phyloP scores from a whole-genome alignment of 2,113 vertebrate genomes.

The Ondatra zibethicus region DNA sequence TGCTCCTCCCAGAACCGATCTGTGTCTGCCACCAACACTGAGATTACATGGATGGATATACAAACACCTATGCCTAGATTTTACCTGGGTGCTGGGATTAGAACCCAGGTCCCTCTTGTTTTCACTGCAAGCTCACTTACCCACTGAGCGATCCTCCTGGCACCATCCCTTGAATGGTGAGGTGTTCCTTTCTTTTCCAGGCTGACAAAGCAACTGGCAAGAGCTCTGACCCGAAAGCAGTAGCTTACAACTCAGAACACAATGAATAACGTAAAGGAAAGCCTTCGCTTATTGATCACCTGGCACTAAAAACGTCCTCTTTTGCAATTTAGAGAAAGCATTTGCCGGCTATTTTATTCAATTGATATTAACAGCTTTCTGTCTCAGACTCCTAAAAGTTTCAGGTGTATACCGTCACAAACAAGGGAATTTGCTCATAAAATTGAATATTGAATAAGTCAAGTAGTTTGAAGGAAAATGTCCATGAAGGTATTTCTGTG shows the following conservation, averaged over 20 bases:
- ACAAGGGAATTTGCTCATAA: background rate
- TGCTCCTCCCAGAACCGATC: background rate
- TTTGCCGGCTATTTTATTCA: background rate
- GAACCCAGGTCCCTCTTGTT: background rate
- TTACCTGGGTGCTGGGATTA: background rate
- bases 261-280: background rate
- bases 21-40: background rate
- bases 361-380: background rate
- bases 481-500: slow-evolving; percentile 48
- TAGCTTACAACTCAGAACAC: background rate
- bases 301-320: background rate
- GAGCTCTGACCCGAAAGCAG: background rate
- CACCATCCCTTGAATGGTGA: background rate
- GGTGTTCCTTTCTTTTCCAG: background rate
- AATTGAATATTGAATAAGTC: background rate
- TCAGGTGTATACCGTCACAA: background rate
- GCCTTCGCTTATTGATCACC: background rate
- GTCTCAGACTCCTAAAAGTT: background rate
- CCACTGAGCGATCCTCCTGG: too few species aligned
- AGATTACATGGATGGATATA: too few species aligned
- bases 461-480: slow-evolving; percentile 20
- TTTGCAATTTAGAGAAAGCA: background rate
- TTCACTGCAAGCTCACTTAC: background rate
- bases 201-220: background rate
- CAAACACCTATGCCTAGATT: too few species aligned